A percentile compares a stretch with the other conserved stretches of the same genome.
Conservation (phyloP, 2,888 invertebrate genomes). For the Lymantria dispar region DNA sequence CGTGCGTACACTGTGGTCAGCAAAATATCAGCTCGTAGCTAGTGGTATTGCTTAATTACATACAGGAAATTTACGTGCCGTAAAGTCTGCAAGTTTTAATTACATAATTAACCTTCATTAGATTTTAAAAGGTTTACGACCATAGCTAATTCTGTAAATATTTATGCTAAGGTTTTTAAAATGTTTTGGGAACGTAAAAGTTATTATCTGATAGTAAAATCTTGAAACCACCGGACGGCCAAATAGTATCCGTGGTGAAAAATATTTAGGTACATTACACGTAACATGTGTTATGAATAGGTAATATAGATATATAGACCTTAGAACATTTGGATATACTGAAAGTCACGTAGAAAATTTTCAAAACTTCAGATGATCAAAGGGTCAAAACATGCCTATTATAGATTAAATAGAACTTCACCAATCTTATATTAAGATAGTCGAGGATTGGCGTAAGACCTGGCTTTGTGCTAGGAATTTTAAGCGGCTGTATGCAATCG, state of each 20-base stretch:
- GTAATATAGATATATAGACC: no score
- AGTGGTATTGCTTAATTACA: slow-evolving; percentile 11
- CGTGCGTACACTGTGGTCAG: slow-evolving; percentile 54
- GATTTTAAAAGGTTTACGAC: slow-evolving; percentile 2
- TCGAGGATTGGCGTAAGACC: no score
- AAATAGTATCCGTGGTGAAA: not conserved
- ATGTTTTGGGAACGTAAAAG: not conserved
- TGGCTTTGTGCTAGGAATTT: no score
- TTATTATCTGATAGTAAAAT: not conserved
- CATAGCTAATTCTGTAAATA: slow-evolving; percentile 7
- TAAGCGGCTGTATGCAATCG: no score
- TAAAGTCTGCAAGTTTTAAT: slow-evolving; percentile 5
- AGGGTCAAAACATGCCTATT: no score
- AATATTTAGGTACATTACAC: not conserved
- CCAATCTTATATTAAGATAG: no score
- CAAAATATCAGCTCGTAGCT: slow-evolving; percentile 21
- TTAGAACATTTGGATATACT: no score
- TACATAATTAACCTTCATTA: slow-evolving; percentile 8
- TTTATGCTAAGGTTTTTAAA: slow-evolving; percentile 7
- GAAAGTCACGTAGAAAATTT: no score
- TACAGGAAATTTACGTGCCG: slow-evolving; percentile 8
- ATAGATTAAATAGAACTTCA: no score
- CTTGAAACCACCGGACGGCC: not conserved
- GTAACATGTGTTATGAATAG: no score
- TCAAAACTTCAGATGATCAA: no score